phyloP scores from a whole-genome alignment of 2,113 vertebrate species.

The Chamaetylas fuelleborni region DNA sequence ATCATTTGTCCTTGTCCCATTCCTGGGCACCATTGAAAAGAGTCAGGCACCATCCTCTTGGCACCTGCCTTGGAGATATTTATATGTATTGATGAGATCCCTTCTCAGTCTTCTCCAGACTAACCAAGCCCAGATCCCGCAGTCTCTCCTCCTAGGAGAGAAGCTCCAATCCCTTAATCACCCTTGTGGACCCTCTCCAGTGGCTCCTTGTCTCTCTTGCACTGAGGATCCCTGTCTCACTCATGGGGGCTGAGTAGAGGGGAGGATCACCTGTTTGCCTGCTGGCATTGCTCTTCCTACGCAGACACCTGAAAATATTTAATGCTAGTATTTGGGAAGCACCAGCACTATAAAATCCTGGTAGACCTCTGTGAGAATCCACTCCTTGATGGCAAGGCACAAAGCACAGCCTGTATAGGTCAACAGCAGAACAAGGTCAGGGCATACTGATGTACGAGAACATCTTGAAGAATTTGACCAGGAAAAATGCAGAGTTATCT shows the following conservation, averaged over 20 bases:
- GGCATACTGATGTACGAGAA: background rate
- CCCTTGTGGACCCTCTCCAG: background rate
- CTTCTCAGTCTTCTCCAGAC: background rate
- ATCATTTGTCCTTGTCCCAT: background rate
- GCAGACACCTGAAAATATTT: background rate
- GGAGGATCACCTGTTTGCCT: background rate
- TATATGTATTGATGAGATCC: background rate
- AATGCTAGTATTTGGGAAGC: background rate
- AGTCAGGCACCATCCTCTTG: background rate
- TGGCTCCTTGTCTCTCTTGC: background rate
- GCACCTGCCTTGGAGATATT: background rate
- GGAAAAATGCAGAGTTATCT: background rate
- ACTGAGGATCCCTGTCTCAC: background rate
- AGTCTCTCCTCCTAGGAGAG: background rate
- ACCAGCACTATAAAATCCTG: background rate
- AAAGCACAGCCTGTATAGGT: background rate
- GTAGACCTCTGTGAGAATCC: background rate
- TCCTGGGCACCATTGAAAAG: background rate
- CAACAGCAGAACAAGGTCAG: background rate
- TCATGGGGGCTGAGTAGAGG: background rate
- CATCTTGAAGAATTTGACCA: background rate
- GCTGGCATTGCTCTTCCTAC: background rate
- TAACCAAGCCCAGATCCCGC: fast-evolving
- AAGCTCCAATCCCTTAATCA: background rate
- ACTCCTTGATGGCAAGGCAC: background rate